A percentile compares a stretch with the other conserved stretches of the same genome.
Evolutionary conservation across 1,140 invertebrate genomes (phyloP).

Genomic region (Papilio xuthus): DNA sequence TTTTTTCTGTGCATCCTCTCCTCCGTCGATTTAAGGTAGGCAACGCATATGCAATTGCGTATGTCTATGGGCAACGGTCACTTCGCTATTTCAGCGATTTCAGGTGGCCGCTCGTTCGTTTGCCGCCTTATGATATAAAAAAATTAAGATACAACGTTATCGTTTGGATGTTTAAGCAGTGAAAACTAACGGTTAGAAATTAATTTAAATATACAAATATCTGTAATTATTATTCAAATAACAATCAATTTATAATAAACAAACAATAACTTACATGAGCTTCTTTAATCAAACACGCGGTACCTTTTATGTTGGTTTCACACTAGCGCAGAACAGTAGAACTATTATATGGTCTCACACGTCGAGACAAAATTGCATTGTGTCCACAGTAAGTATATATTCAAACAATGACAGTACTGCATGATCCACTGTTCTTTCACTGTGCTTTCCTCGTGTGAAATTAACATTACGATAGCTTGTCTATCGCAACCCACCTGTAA

Average conservation of each 20-base stretch:
- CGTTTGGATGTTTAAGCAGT: too few relatives aligned
- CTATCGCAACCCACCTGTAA: constrained; percentile 28
- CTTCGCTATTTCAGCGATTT: too few relatives aligned
- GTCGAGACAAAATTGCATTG: not conserved
- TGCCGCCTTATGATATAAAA: too few relatives aligned
- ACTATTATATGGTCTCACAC: too few relatives aligned
- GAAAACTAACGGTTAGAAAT: too few relatives aligned
- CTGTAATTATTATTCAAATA: not conserved
- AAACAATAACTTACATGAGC: constrained; percentile 4
- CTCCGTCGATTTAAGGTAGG: too few relatives aligned
- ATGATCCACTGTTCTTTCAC: not conserved
- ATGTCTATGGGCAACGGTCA: too few relatives aligned
- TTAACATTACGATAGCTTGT: not conserved
- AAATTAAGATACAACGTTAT: too few relatives aligned
- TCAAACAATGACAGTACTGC: not conserved
- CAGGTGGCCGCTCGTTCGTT: too few relatives aligned
- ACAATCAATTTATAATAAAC: not conserved
- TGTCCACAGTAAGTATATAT: not conserved
- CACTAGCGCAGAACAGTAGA: not conserved
- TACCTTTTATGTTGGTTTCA: not conserved
- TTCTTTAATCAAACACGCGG: constrained; percentile 8
- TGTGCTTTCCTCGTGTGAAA: not conserved
- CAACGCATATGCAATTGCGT: too few relatives aligned
- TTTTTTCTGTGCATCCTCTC: too few relatives aligned
- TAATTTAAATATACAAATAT: not conserved